phyloP scores from a whole-genome alignment of 2,888 invertebrate genomes.

The Myathropa florea region DNA sequence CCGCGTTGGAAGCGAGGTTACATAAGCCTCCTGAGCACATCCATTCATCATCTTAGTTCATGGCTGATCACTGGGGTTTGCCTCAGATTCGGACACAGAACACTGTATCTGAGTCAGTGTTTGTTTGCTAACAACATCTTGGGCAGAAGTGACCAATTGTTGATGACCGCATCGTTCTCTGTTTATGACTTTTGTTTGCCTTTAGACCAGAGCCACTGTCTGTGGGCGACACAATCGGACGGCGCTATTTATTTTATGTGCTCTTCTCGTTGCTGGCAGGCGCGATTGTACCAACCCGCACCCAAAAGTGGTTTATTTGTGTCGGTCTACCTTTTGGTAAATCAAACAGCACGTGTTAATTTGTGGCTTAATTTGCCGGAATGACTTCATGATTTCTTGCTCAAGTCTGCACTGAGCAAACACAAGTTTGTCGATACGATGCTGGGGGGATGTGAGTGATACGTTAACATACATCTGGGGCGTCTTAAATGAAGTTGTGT shows the following conservation, averaged over 20 bases:
- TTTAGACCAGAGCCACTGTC: background rate
- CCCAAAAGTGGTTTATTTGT: constrained; percentile 16
- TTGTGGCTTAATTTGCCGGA: background rate
- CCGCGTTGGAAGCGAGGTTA: background rate
- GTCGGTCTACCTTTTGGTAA: background rate
- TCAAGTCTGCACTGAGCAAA: background rate
- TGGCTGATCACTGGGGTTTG: background rate
- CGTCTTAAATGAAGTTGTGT: background rate
- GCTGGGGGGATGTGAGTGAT: background rate
- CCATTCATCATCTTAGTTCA: background rate
- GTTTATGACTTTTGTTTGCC: background rate
- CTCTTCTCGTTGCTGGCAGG: too few relatives aligned
- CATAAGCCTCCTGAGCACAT: background rate
- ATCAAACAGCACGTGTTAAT: background rate
- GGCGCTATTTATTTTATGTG: background rate
- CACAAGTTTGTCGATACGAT: background rate
- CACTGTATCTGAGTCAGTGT: background rate
- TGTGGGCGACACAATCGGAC: background rate
- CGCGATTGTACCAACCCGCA: background rate
- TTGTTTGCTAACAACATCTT: background rate
- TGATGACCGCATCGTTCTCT: background rate
- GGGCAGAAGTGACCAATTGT: background rate
- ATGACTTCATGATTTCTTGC: background rate
- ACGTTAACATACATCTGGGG: background rate
- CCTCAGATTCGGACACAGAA: background rate